Evolutionary conservation across 2,113 vertebrate genomes (phyloP).

Genomic region (Cololabis saira): DNA sequence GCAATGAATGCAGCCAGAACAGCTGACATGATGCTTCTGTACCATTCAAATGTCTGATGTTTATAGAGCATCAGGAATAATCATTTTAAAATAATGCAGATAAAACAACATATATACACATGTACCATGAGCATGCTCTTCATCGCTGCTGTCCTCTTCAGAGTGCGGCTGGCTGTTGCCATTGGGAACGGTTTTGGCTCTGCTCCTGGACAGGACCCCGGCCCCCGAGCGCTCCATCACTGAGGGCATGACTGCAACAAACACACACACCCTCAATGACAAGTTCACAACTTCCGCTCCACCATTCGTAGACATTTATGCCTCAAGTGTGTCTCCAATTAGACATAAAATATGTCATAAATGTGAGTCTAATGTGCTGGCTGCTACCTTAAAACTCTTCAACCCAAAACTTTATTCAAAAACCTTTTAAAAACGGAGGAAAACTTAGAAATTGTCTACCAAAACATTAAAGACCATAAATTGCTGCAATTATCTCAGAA

Average conservation of each 20-base stretch:
- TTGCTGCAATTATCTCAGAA: too few species aligned
- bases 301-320: too few species aligned
- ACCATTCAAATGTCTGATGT: constrained; percentile 2
- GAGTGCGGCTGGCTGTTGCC: constrained; percentile 80
- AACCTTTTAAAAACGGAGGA: too few species aligned
- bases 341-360: too few species aligned
- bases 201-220: constrained; percentile 90
- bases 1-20: constrained; percentile 29
- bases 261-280: constrained; percentile 17
- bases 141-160: constrained; percentile 77
- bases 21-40: constrained; percentile 19
- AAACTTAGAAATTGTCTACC: too few species aligned
- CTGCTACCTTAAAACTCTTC: too few species aligned
- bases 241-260: constrained; percentile 84
- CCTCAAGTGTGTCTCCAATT: too few species aligned
- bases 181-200: constrained; percentile 88
- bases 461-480: too few species aligned
- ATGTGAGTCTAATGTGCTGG: too few species aligned
- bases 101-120: neutral
- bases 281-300: too few species aligned
- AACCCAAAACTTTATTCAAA: too few species aligned
- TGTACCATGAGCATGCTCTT: constrained; percentile 73
- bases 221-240: constrained; percentile 90
- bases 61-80: neutral
- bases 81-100: neutral